These are phyloP conservation scores for Psilopogon haemacephalus DNA, from an alignment of 2,113 vertebrate species.

Conservation along the genomic window DNA sequence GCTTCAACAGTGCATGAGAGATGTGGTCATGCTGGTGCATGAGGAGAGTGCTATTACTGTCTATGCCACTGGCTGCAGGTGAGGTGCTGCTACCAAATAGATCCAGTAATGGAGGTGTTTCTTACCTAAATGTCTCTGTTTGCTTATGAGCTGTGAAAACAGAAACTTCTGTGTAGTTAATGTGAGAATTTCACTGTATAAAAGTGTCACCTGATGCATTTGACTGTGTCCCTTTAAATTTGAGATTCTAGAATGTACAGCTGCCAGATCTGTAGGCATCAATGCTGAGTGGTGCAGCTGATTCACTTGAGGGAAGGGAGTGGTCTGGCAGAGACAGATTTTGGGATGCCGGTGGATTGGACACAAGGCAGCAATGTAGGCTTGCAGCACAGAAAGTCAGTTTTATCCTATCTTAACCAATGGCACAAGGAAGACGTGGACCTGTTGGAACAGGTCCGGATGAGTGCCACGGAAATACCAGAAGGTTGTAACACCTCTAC, in stretches of 20 bases:
- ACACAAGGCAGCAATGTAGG: background rate
- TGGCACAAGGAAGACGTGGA: background rate
- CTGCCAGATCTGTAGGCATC: background rate
- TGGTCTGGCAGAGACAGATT: background rate
- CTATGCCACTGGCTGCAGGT: background rate
- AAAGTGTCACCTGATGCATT: background rate
- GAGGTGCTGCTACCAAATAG: background rate
- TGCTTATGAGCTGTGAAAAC: background rate
- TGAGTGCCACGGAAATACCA: background rate
- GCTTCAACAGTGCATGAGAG: conserved; percentile 32
- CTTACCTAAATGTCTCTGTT: background rate
- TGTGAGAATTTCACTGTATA: background rate
- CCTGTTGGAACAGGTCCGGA: background rate
- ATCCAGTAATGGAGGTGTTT: background rate
- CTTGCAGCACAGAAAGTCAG: background rate
- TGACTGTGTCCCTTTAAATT: conserved; percentile 59
- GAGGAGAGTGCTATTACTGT: background rate
- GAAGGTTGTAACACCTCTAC: background rate
- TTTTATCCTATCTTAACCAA: rapidly evolving
- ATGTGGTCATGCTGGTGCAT: conserved; percentile 37
- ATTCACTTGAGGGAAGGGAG: background rate
- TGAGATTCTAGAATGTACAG: background rate
- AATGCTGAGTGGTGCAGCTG: background rate
- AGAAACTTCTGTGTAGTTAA: background rate
- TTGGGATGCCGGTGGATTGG: background rate